A percentile compares a stretch with the other conserved stretches of the same genome.
Conservation (phyloP, 2,888 invertebrate genomes). For the Tenthredo scrophulariae region DNA sequence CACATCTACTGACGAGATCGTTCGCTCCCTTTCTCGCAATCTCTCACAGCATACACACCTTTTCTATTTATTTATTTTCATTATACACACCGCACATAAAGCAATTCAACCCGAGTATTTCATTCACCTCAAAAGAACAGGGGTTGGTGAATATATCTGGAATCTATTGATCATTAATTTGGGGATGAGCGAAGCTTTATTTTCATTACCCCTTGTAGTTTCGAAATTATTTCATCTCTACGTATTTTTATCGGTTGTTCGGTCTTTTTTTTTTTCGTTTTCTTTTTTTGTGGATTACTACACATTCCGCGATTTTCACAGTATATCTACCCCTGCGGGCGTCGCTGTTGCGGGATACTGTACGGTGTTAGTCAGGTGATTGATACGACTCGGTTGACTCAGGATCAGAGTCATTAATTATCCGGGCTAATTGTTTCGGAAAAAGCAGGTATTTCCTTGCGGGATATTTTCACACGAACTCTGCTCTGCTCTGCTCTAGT, state of each 20-base stretch:
- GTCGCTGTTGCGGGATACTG: background rate
- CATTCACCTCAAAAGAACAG: background rate
- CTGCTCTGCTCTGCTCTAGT: background rate
- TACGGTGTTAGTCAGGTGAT: conserved; percentile 8
- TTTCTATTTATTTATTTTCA: background rate
- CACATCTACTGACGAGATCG: conserved; percentile 57
- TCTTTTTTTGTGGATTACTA: background rate
- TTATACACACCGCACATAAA: background rate
- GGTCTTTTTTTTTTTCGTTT: background rate
- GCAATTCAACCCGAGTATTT: background rate
- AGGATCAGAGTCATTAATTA: conserved; percentile 41
- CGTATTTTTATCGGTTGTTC: background rate
- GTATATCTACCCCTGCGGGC: conserved; percentile 33
- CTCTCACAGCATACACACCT: conserved; percentile 5
- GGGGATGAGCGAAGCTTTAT: background rate
- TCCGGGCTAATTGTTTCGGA: conserved; percentile 28
- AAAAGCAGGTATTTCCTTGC: background rate
- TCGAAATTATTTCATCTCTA: background rate
- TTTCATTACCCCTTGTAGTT: background rate
- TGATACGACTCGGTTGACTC: conserved; percentile 40
- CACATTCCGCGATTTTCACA: conserved; percentile 53
- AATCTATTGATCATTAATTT: background rate
- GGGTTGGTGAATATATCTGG: background rate
- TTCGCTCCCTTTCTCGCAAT: background rate
- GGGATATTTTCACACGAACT: background rate